Percentiles rank a stretch among this genome's conserved stretches.
phyloP scores from a whole-genome alignment of 2,797 vertebrate genomes.

The Agapornis canus region DNA sequence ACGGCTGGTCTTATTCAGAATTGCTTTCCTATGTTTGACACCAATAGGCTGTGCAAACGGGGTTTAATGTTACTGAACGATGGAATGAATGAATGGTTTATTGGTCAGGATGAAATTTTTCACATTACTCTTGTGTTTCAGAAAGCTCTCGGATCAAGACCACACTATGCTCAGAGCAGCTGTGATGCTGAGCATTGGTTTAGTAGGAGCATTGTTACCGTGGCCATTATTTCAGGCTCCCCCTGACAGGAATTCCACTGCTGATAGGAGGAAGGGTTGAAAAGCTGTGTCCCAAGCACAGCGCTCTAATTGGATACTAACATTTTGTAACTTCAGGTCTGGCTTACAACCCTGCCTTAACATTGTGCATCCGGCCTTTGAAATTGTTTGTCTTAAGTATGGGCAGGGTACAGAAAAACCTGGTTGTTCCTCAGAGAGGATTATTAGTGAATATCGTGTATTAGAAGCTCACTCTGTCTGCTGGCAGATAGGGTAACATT shows the following conservation, averaged over 20 bases:
- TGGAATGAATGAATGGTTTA: not conserved
- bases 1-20: not conserved
- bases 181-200: not conserved
- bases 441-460: slow-evolving; percentile 29
- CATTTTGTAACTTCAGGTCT: not conserved
- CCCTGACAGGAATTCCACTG: not conserved
- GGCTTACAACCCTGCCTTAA: slow-evolving; percentile 1
- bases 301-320: not conserved
- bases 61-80: not conserved
- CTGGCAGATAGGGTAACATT: slow-evolving; percentile 44
- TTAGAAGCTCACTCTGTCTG: not conserved
- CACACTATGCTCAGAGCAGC: not conserved
- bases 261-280: not conserved
- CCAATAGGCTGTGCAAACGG: not conserved
- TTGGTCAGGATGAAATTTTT: not conserved
- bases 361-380: not conserved
- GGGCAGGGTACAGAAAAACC: not conserved
- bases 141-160: not conserved
- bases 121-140: not conserved
- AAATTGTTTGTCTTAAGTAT: not conserved
- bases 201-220: not conserved
- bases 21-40: not conserved
- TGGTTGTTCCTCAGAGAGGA: slow-evolving; percentile 25
- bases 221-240: not conserved
- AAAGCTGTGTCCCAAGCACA: not conserved